Conservation (phyloP, 2,797 vertebrate genomes). For the Pteropus rufus region DNA sequence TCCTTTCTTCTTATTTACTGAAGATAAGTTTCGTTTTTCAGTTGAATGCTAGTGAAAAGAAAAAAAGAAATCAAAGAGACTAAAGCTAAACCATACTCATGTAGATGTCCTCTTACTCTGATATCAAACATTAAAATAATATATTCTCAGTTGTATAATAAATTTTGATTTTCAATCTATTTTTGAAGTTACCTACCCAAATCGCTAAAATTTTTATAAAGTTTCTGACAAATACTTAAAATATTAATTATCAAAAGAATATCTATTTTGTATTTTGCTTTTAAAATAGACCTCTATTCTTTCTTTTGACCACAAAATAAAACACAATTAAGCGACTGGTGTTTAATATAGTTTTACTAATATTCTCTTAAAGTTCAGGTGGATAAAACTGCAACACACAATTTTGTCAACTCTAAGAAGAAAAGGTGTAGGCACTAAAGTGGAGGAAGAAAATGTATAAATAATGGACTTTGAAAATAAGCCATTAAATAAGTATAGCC, state of each 20-base stretch:
- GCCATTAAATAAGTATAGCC: neutral
- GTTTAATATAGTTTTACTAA: neutral
- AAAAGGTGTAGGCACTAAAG: neutral
- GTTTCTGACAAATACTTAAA: slow-evolving; percentile 2
- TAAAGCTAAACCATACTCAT: neutral
- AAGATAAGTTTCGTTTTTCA: slow-evolving; percentile 81
- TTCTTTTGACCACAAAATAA: neutral
- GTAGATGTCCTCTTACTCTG: neutral
- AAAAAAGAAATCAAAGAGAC: slow-evolving; percentile 63
- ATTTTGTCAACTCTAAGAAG: neutral
- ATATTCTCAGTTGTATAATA: neutral
- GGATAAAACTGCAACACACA: neutral
- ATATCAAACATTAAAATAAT: neutral
- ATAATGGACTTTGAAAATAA: neutral
- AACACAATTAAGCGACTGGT: neutral
- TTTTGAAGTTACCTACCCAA: neutral
- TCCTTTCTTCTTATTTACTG: slow-evolving; percentile 85
- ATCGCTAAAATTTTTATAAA: neutral
- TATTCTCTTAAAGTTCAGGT: neutral
- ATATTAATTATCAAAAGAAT: neutral
- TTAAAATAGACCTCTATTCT: neutral
- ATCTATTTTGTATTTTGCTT: neutral
- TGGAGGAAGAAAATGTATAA: neutral
- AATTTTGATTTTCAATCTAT: neutral
- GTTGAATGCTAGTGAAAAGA: slow-evolving; percentile 76